Evolutionary conservation across 2,888 invertebrate genomes (phyloP).

Genomic region (Drosophila recens): DNA sequence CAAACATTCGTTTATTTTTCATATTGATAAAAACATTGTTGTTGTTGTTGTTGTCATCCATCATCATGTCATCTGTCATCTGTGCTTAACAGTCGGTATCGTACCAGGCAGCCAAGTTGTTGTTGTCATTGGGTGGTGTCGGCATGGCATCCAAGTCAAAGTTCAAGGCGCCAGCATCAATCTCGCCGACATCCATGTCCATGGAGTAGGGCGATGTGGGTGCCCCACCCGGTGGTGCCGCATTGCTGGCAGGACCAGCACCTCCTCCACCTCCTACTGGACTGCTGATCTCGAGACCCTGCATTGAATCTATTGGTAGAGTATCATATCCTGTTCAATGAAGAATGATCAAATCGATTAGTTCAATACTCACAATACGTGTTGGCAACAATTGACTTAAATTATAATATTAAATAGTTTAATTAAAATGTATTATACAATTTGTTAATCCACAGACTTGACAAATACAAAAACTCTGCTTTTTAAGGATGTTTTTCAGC

Average conservation of each 20-base stretch:
- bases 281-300: constrained; percentile 94
- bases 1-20: constrained; percentile 76
- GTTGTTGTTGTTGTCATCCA: constrained; percentile 2
- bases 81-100: constrained; percentile 94
- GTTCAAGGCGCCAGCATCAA: constrained; percentile 90
- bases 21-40: constrained; percentile 41
- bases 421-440: background rate
- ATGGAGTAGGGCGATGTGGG: constrained; percentile 89
- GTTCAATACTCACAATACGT: background rate
- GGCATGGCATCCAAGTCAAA: constrained; percentile 92
- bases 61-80: constrained; percentile 45
- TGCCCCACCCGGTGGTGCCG: constrained; percentile 83
- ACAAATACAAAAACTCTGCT: background rate
- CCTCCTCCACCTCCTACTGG: constrained; percentile 83
- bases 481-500: background rate
- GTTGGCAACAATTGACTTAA: background rate
- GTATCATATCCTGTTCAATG: constrained; percentile 94
- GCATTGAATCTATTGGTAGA: constrained; percentile 98
- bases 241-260: constrained; percentile 57
- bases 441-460: background rate
- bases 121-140: constrained; percentile 94
- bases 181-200: constrained; percentile 95
- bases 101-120: constrained; percentile 98
- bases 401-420: background rate
- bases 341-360: constrained; percentile 35